Evolutionary conservation across 2,113 vertebrate genomes (phyloP).

Genomic region (Mungos mungo): DNA sequence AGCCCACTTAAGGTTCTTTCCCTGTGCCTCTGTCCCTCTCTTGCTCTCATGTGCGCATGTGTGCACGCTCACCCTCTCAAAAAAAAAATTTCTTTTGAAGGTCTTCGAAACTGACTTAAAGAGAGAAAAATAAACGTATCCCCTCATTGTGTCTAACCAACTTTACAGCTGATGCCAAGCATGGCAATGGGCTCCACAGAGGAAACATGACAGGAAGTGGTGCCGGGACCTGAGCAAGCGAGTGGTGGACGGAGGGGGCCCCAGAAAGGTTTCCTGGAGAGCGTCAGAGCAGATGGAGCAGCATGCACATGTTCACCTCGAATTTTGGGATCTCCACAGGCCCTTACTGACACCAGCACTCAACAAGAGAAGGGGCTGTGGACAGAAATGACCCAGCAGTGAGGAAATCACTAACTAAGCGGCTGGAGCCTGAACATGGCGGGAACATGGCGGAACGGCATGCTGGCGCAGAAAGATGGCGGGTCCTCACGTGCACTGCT

Average conservation of each 20-base stretch:
- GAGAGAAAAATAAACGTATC: background rate
- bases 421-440: background rate
- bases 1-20: too few relatives aligned
- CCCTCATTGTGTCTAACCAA: background rate
- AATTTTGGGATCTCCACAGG: background rate
- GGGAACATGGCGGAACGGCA: background rate
- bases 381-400: background rate
- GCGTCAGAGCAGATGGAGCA: accelerated
- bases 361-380: background rate
- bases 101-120: background rate
- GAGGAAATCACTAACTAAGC: background rate
- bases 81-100: background rate
- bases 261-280: background rate
- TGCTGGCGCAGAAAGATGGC: background rate
- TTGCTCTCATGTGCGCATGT: too few relatives aligned
- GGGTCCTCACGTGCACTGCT: background rate
- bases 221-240: background rate
- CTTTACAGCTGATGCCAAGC: background rate
- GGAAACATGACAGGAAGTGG: background rate
- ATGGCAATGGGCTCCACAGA: too few relatives aligned
- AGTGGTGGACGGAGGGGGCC: background rate
- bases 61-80: accelerated
- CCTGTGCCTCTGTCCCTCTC: too few relatives aligned
- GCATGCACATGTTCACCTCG: background rate
- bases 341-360: background rate